These are phyloP conservation scores for Oreohelix idahoensis DNA, from an alignment of 1,140 invertebrate species.

Conservation along the genomic window DNA sequence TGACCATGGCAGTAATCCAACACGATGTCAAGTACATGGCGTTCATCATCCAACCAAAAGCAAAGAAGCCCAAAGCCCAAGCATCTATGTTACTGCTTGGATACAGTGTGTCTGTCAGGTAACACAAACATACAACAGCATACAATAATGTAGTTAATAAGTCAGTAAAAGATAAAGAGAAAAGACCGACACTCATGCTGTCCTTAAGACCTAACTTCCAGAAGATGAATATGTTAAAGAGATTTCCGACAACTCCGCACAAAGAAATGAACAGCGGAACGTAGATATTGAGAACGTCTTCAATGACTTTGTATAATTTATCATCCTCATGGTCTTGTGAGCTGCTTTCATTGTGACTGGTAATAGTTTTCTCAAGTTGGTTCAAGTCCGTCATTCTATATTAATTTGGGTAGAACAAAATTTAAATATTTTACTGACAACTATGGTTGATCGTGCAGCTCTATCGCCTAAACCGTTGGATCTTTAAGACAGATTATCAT, in stretches of 20 bases:
- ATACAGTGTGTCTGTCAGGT: not conserved
- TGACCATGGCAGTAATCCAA: constrained; percentile 7
- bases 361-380: no score
- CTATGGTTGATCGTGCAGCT: no score
- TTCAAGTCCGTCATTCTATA: no score
- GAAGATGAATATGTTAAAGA: not conserved
- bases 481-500: no score
- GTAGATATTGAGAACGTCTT: not conserved
- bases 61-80: not conserved
- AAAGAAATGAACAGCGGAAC: not conserved
- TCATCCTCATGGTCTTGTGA: no score
- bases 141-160: not conserved
- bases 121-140: not conserved
- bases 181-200: not conserved
- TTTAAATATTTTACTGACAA: no score
- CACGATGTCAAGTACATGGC: not conserved
- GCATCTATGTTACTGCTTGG: not conserved
- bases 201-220: no score
- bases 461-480: no score
- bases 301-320: no score
- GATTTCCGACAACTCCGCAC: not conserved
- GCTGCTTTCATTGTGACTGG: no score
- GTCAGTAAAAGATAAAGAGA: constrained; percentile 13
- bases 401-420: no score
- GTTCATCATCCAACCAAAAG: not conserved